Percentiles rank a stretch among this genome's conserved stretches.
These are phyloP conservation scores for Alentia gelatinosa DNA, from an alignment of 2,888 invertebrate species.

Conservation along the genomic window DNA sequence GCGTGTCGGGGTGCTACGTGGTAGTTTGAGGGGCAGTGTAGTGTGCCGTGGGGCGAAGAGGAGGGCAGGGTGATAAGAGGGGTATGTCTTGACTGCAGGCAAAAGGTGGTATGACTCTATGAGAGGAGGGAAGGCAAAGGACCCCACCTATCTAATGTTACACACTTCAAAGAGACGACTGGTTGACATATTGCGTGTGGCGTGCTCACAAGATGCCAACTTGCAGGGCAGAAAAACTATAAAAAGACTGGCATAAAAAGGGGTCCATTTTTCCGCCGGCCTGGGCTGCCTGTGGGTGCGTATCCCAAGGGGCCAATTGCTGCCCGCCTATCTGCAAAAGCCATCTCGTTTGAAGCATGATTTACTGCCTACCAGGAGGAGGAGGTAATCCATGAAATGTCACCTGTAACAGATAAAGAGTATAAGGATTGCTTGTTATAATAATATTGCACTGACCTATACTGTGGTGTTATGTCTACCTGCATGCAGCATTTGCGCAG, in stretches of 20 bases:
- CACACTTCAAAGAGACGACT: background rate
- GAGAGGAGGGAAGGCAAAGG: background rate
- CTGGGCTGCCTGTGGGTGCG: background rate
- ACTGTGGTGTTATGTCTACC: background rate
- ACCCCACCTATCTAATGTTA: slow-evolving; percentile 6
- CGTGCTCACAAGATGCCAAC: background rate
- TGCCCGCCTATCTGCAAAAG: background rate
- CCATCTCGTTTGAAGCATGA: slow-evolving; percentile 1
- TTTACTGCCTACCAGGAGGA: background rate
- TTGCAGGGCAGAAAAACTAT: background rate
- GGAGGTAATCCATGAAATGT: background rate
- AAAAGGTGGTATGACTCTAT: background rate
- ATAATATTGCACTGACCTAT: background rate
- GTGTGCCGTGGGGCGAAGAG: background rate
- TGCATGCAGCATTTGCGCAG: no score
- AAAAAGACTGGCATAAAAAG: background rate
- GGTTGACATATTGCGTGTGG: slow-evolving; percentile 18
- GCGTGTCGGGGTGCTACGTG: background rate
- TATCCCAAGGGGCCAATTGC: background rate
- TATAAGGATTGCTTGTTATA: background rate
- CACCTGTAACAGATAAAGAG: background rate
- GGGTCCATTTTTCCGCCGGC: background rate
- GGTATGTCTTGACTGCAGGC: no score
- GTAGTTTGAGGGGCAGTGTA: background rate
- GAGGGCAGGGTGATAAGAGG: background rate